These are phyloP conservation scores for Gallirallus australis DNA, from an alignment of 2,797 vertebrate genomes.

Conservation along the genomic window DNA sequence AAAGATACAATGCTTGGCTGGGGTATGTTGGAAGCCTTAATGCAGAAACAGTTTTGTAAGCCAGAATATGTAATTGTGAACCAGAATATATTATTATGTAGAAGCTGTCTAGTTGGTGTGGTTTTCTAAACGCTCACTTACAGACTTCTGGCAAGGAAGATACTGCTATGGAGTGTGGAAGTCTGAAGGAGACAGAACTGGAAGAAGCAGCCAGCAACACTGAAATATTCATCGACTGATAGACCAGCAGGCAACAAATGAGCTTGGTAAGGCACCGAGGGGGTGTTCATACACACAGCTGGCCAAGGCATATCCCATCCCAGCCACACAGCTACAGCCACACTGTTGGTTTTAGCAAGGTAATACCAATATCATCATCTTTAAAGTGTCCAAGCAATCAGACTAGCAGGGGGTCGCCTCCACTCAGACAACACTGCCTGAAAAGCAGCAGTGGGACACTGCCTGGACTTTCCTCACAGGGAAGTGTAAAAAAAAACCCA, in stretches of 20 bases:
- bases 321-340: background rate
- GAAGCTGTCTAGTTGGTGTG: background rate
- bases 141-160: conserved; percentile 7
- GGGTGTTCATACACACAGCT: background rate
- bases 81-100: background rate
- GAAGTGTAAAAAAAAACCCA: background rate
- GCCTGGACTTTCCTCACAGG: too few species aligned
- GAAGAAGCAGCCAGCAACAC: background rate
- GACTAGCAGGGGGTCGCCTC: background rate
- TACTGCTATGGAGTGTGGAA: background rate
- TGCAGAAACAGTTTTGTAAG: background rate
- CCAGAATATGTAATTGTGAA: conserved; percentile 6
- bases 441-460: background rate
- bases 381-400: background rate
- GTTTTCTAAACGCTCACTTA: conserved; percentile 37
- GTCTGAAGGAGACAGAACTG: background rate
- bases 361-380: background rate
- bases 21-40: background rate
- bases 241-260: background rate
- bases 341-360: background rate
- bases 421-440: background rate
- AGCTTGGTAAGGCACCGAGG: accelerated
- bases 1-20: background rate
- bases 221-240: background rate
- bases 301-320: background rate